phyloP scores from a whole-genome alignment of 2,113 vertebrate genomes.

The Sceloporus tristichus region DNA sequence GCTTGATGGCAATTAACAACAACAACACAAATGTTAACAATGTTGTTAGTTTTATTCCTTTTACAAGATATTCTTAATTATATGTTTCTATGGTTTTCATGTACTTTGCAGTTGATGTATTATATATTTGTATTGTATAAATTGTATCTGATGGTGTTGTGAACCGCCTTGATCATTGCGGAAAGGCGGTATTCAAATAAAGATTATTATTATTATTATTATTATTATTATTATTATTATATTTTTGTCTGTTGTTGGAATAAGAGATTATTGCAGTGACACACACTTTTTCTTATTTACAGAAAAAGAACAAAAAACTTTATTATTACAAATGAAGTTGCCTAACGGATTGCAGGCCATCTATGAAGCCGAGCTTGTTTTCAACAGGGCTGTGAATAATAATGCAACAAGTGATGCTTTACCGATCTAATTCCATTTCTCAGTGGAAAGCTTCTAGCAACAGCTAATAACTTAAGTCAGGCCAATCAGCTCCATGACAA shows the following conservation, averaged over 20 bases:
- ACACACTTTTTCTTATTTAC: constrained; percentile 24
- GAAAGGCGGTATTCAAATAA: too few relatives aligned
- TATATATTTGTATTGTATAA: too few relatives aligned
- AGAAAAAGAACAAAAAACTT: constrained; percentile 41
- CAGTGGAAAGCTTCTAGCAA: constrained; percentile 73
- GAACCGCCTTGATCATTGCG: too few relatives aligned
- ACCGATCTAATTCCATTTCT: constrained; percentile 68
- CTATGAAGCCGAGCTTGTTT: constrained; percentile 54
- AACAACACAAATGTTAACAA: neutral
- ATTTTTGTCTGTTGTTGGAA: constrained; percentile 1
- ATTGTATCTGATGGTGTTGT: too few relatives aligned
- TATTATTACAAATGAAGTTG: constrained; percentile 39
- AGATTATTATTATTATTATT: too few relatives aligned
- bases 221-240: too few relatives aligned
- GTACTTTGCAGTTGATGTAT: too few relatives aligned
- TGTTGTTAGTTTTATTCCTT: constrained; percentile 8
- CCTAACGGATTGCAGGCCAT: constrained; percentile 28
- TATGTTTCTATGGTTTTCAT: too few relatives aligned
- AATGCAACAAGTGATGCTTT: constrained; percentile 58
- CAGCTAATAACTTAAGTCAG: constrained; percentile 73
- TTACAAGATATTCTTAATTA: neutral
- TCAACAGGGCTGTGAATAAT: constrained; percentile 62
- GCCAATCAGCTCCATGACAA: constrained; percentile 69
- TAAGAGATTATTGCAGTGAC: neutral
- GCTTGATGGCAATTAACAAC: too few relatives aligned